phyloP scores from a whole-genome alignment of 2,888 invertebrate genomes.

The Pseudanteris insignis region DNA sequence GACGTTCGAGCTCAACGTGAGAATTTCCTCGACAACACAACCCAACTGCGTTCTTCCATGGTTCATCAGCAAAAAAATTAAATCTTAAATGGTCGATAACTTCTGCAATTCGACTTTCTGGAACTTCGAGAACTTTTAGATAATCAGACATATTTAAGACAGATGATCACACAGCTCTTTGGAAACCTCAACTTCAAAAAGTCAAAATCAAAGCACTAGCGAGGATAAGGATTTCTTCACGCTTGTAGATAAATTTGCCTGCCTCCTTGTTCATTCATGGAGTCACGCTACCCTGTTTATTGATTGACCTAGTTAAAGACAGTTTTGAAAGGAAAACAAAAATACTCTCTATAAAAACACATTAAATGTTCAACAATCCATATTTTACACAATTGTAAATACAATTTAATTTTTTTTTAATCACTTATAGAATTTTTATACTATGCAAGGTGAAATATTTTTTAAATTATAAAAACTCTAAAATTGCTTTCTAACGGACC shows the following conservation, averaged over 20 bases:
- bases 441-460: too few species aligned
- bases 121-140: slow-evolving; percentile 67
- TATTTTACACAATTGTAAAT: too few species aligned
- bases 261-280: slow-evolving; percentile 42
- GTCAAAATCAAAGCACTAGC: slow-evolving; percentile 59
- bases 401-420: too few species aligned
- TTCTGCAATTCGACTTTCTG: slow-evolving; percentile 68
- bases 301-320: slow-evolving; percentile 65
- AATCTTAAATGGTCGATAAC: slow-evolving; percentile 78
- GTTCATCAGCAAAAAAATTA: slow-evolving; percentile 85
- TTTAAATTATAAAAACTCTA: too few species aligned
- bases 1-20: slow-evolving; percentile 77
- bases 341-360: too few species aligned
- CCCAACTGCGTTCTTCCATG: slow-evolving; percentile 80
- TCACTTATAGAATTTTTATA: too few species aligned
- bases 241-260: slow-evolving; percentile 44
- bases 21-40: slow-evolving; percentile 77
- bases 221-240: slow-evolving; percentile 41
- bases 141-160: too few species aligned
- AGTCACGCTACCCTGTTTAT: slow-evolving; percentile 57
- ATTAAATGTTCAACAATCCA: too few species aligned
- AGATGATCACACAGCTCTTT: too few species aligned
- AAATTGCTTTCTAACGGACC: too few species aligned
- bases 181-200: too few species aligned
- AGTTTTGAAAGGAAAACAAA: slow-evolving; percentile 19